Conservation (phyloP, 2,888 invertebrate genomes). For the Amphiduros pacificus region DNA sequence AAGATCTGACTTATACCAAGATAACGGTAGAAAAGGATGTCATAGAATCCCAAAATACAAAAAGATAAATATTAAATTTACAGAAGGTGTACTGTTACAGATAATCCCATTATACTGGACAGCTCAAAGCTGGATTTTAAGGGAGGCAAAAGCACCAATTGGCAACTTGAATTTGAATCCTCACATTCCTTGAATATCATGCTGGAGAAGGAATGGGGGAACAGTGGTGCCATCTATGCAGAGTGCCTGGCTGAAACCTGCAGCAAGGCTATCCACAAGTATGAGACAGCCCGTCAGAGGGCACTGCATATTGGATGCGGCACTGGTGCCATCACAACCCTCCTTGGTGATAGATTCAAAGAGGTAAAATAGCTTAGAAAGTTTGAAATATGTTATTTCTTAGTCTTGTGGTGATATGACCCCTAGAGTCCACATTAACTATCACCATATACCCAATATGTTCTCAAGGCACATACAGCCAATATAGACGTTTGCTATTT, state of each 20-base stretch:
- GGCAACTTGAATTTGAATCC: conserved; percentile 41
- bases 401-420: no score
- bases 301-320: conserved; percentile 45
- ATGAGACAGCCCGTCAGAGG: conserved; percentile 27
- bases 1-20: no score
- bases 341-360: conserved; percentile 39
- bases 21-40: no score
- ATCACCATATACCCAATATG: no score
- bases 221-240: not conserved
- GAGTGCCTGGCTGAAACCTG: not conserved
- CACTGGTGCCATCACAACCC: conserved; percentile 41
- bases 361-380: no score
- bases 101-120: conserved; percentile 28
- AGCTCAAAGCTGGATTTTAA: conserved; percentile 22
- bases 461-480: no score
- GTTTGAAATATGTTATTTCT: no score
- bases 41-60: no score
- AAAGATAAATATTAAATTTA: no score
- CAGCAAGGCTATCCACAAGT: conserved; percentile 5
- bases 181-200: conserved; percentile 37
- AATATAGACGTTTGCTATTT: no score
- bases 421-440: no score
- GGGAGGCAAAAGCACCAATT: conserved; percentile 37
- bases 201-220: conserved; percentile 46
- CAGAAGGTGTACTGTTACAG: no score